phyloP scores from a whole-genome alignment of 2,888 invertebrate genomes.

The Lasioglossum vierecki region DNA sequence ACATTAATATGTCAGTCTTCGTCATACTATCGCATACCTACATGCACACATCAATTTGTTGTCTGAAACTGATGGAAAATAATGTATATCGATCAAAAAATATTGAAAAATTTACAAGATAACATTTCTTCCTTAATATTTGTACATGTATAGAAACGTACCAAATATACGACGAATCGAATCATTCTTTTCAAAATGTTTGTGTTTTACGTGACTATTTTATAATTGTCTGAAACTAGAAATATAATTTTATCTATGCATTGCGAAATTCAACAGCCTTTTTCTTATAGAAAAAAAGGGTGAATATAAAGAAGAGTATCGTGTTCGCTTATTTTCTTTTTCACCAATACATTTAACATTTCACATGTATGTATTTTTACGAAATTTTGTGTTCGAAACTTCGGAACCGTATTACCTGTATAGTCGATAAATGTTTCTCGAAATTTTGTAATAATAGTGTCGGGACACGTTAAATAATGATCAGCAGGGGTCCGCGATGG shows the following conservation, averaged over 20 bases:
- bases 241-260: conserved; percentile 14
- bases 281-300: background rate
- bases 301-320: background rate
- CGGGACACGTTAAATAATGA: background rate
- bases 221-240: conserved; percentile 13
- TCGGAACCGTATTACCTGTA: background rate
- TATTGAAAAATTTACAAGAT: background rate
- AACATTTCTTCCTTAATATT: conserved; percentile 11
- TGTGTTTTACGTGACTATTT: background rate
- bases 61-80: background rate
- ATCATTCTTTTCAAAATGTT: conserved; percentile 13
- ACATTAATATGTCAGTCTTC: background rate
- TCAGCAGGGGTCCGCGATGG: too few species aligned
- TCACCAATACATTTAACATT: background rate
- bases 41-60: conserved; percentile 12
- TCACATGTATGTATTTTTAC: background rate
- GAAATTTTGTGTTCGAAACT: background rate
- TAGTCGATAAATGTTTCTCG: background rate
- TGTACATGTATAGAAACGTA: conserved; percentile 11
- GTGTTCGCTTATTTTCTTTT: background rate
- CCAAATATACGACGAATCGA: conserved; percentile 21
- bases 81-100: background rate
- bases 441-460: background rate
- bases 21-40: background rate
- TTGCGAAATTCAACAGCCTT: background rate